Base-by-base conservation (phyloP, 2,888 invertebrate species). In the Trissonchulus latispiculum region DNA sequence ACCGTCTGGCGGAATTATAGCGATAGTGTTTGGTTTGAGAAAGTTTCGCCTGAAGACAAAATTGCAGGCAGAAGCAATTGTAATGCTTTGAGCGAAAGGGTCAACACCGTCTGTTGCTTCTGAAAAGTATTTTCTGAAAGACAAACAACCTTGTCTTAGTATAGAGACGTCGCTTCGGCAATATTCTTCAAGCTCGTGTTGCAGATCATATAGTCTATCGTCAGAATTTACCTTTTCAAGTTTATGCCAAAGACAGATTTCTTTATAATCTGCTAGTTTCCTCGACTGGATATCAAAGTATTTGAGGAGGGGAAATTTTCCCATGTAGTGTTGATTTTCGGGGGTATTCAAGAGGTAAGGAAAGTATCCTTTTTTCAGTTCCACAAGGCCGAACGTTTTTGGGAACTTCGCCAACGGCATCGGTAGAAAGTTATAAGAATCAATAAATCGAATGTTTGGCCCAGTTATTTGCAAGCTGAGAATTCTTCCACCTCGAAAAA, bases 401-500 rank as follows among this genome's bases (percentile, higher is more conserved):
- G 66, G 66, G 33, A 64, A 35, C 18, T 35, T 64, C 33, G 32
- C 8, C 33, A 64, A 29, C 33, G 66, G 33, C 29, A 31, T 32
- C 29, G 29, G 29, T 64, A 64, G 8, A 64, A n/a, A n/a, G n/a
- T n/a, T n/a, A n/a, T n/a, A n/a, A n/a, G n/a, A n/a, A n/a, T n/a
- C n/a, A n/a, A n/a, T n/a, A n/a, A 64, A 64, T n/a, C 33, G 29
- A 15, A 64, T 64, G 29, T 64, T 64, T n/a, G n/a, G n/a, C n/a
- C n/a, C n/a, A n/a, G n/a, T n/a, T n/a, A n/a, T n/a, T n/a, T n/a
- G n/a, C n/a, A n/a, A n/a, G n/a, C n/a, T n/a, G n/a, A n/a, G n/a
- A n/a, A n/a, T n/a, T n/a, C n/a, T n/a, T n/a, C n/a, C n/a, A n/a
- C n/a, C n/a, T n/a, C n/a, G n/a, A n/a, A n/a, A n/a, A n/a, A n/a